A percentile compares a stretch with the other conserved stretches of the same genome.
Conservation (phyloP, 2,888 invertebrate species). For the Julus scandinavius region DNA sequence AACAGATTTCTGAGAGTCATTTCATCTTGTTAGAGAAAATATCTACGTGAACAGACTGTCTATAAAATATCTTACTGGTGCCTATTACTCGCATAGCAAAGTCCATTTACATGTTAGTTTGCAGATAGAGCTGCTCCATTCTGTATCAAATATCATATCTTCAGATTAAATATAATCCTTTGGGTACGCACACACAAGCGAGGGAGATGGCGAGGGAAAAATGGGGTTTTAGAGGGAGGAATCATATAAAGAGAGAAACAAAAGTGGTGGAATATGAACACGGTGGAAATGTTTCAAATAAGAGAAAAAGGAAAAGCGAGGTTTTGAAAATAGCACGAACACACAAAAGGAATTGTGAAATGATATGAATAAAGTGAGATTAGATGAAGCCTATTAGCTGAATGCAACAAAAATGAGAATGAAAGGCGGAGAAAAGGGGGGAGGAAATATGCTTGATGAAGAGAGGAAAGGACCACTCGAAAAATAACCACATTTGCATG, state of each 20-base stretch:
- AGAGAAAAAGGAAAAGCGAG: neutral
- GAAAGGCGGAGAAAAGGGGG: neutral
- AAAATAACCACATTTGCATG: neutral
- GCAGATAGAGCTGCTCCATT: neutral
- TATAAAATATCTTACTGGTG: neutral
- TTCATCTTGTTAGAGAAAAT: neutral
- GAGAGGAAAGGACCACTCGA: neutral
- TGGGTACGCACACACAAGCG: neutral
- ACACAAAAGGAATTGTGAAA: neutral
- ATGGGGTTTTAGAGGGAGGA: neutral
- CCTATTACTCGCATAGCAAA: neutral
- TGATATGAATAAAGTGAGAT: slow-evolving; percentile 27
- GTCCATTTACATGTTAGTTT: slow-evolving; percentile 27
- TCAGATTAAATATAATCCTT: slow-evolving; percentile 15
- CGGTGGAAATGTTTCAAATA: neutral
- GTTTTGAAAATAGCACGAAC: neutral
- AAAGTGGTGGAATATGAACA: neutral
- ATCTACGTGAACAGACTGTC: slow-evolving; percentile 23
- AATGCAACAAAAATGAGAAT: neutral
- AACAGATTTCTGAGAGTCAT: slow-evolving; percentile 11
- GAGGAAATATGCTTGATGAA: neutral
- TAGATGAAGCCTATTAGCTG: slow-evolving; percentile 27
- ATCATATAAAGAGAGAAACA: neutral
- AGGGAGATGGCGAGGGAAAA: neutral
- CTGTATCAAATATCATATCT: slow-evolving; percentile 30